Base-by-base conservation (phyloP, 1,140 invertebrate species). In the Brachionus angularis region DNA sequence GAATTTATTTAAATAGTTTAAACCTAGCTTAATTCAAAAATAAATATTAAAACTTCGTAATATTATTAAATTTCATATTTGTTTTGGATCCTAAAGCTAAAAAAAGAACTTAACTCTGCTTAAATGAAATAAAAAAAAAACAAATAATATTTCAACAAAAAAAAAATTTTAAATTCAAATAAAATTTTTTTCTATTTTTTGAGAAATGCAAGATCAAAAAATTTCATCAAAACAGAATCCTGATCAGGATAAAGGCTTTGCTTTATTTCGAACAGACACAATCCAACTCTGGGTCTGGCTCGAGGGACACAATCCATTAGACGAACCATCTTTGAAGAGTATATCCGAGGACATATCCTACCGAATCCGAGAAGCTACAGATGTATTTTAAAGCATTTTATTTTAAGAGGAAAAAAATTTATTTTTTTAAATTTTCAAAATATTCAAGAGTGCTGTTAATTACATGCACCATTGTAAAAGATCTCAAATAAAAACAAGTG, bases 401-500 rank as follows among this genome's bases (percentile, higher is more conserved):
- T n/a, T 33, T 33, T 55, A 34, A 10, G 10, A 21, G 10, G 3
- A 55, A 34, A 55, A 55, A 34, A 21, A 0, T 5, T 29, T 25
- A 0, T 36, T 23, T 50, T 47, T n/a, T 12, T n/a, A 67, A 42
- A 42, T 10, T 16, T 42, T 42, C 16, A 42, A 42, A 42, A 42
- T 42, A 42, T 42, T 42, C 10, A 42, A 42, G 62, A 46, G 18
- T 33, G 62, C 62, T 10, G 47, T 47, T 12, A 67, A 23, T 47
- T 46, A 25, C 18, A 67, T 67, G 62, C 62, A 67, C 25, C 62
- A 67, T 29, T 67, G 62, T 33, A 67, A 67, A 50, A 33, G 62
- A 46, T 34, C 25, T 33, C 23, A 67, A 33, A 18, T 67, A 27
- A 46, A 50, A 67, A 67, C 62, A 14, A 23, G 7, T 29, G 62